These are phyloP conservation scores for Melanocharis versteri DNA, from an alignment of 2,113 vertebrate genomes.

Conservation along the genomic window DNA sequence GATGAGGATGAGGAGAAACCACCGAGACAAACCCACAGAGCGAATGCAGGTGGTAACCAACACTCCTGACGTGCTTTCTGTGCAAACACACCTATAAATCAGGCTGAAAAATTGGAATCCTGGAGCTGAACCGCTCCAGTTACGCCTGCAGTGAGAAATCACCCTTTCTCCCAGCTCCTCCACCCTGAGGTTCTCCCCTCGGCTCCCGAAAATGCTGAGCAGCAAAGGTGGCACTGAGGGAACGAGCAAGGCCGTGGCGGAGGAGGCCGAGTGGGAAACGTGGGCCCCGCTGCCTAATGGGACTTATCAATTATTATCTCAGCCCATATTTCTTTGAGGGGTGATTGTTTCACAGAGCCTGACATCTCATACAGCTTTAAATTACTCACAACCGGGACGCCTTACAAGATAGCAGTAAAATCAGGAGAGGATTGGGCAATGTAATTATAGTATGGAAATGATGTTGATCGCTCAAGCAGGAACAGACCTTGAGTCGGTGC, in stretches of 20 bases:
- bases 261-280: constrained; percentile 69
- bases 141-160: background rate
- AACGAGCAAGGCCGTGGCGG: constrained; percentile 60
- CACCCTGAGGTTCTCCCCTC: background rate
- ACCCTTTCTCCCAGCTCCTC: background rate
- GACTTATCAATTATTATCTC: constrained; percentile 87
- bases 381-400: constrained; percentile 83
- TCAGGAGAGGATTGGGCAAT: constrained; percentile 87
- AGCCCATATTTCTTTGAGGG: constrained; percentile 82
- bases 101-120: background rate
- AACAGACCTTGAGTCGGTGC: constrained; percentile 81
- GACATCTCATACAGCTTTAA: constrained; percentile 87
- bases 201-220: background rate
- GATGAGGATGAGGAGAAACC: background rate
- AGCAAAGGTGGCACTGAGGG: background rate
- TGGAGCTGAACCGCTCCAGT: rapidly evolving
- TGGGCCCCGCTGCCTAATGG: constrained; percentile 76
- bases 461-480: constrained; percentile 86
- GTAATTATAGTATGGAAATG: constrained; percentile 97
- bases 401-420: constrained; percentile 85
- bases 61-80: rapidly evolving
- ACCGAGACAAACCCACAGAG: background rate
- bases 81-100: background rate
- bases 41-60: background rate
- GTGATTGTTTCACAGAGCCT: constrained; percentile 85